These are phyloP conservation scores for Chelidonichthys spinosus DNA, from an alignment of 2,797 vertebrate genomes.

Conservation along the genomic window DNA sequence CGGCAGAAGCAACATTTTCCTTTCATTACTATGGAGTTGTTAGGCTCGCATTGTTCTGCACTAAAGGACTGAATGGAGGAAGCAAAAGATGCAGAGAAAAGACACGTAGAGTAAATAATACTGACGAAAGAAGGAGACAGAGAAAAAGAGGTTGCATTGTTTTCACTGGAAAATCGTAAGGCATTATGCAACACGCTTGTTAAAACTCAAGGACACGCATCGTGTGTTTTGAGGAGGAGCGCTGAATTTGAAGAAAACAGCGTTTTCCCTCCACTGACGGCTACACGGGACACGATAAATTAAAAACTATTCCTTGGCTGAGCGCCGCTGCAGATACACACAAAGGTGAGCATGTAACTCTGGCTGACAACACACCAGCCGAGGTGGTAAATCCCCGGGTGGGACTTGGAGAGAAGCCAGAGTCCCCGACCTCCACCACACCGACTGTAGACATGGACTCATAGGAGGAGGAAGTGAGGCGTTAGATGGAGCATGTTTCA, in stretches of 20 bases:
- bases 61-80: neutral
- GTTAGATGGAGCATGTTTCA: neutral
- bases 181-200: neutral
- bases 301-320: constrained; percentile 17
- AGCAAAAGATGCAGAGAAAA: neutral
- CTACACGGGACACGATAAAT: neutral
- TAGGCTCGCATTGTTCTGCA: neutral
- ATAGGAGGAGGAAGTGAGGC: neutral
- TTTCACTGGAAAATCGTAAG: neutral
- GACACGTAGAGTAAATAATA: neutral
- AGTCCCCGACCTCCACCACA: constrained; percentile 4
- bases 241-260: neutral
- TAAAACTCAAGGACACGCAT: neutral
- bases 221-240: neutral
- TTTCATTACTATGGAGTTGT: neutral
- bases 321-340: neutral
- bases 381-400: constrained; percentile 3
- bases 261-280: constrained; percentile 2
- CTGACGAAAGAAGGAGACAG: neutral
- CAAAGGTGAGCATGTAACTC: constrained; percentile 8
- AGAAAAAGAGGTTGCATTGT: neutral
- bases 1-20: neutral
- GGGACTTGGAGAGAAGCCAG: constrained; percentile 22
- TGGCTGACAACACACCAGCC: constrained; percentile 2
- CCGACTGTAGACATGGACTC: constrained; percentile 13